phyloP scores from a whole-genome alignment of 2,888 invertebrate species.

The Plusia festucae region DNA sequence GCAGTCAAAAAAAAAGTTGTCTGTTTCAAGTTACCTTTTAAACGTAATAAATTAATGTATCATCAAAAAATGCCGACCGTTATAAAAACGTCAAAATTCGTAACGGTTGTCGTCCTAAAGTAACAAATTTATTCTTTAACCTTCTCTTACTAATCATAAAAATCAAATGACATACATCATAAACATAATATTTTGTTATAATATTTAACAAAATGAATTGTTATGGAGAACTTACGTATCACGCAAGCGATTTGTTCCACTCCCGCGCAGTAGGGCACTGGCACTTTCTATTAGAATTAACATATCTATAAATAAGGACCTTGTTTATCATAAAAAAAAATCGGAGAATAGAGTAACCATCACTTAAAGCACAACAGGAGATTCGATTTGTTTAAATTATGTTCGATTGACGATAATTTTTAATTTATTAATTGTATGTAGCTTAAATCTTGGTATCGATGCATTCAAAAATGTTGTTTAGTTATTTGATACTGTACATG shows the following conservation, averaged over 20 bases:
- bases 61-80: conserved; percentile 9
- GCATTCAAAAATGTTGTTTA: background rate
- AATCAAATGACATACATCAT: conserved; percentile 45
- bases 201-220: conserved; percentile 75
- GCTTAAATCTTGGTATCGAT: background rate
- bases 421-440: background rate
- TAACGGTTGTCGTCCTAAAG: conserved; percentile 39
- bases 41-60: background rate
- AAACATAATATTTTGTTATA: conserved; percentile 61
- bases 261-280: conserved; percentile 82
- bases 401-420: conserved; percentile 4
- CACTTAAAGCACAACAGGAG: conserved; percentile 17
- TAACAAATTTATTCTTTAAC: conserved; percentile 30
- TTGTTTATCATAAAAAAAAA: conserved; percentile 66
- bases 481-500: background rate
- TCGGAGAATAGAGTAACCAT: conserved; percentile 58
- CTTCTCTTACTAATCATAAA: conserved; percentile 48
- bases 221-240: conserved; percentile 71
- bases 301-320: conserved; percentile 79
- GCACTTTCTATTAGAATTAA: conserved; percentile 87
- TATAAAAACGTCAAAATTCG: conserved; percentile 6
- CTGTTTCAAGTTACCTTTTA: no score
- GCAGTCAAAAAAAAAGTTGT: no score
- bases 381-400: background rate
- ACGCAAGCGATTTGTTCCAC: conserved; percentile 85